Percentiles rank a stretch among this genome's conserved stretches.
Conservation (phyloP, 1,140 invertebrate genomes). For the Calycopis cecrops region DNA sequence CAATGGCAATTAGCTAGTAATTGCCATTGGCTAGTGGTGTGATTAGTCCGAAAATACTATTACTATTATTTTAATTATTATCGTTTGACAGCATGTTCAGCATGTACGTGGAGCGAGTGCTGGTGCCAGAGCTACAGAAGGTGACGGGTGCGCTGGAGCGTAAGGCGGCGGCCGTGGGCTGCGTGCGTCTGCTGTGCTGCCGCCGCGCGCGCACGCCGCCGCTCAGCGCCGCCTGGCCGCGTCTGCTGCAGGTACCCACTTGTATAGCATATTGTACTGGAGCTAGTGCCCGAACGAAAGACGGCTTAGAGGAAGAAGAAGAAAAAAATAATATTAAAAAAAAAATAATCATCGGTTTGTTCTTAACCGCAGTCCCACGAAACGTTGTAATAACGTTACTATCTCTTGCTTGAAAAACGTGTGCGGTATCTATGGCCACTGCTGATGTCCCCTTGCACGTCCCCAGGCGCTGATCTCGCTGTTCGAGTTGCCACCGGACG, state of each 20-base stretch:
- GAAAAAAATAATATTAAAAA: too few species aligned
- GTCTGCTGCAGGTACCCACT: too few species aligned
- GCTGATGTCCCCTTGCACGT: too few species aligned
- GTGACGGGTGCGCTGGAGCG: constrained; percentile 87
- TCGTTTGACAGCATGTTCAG: constrained; percentile 87
- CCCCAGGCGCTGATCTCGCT: constrained; percentile 85
- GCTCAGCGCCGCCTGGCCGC: constrained; percentile 74
- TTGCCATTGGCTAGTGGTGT: too few species aligned
- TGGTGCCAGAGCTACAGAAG: constrained; percentile 91
- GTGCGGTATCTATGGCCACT: too few species aligned
- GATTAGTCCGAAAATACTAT: too few species aligned
- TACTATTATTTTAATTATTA: neutral
- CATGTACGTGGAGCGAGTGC: constrained; percentile 93
- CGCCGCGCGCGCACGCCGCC: constrained; percentile 78
- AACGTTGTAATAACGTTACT: constrained; percentile 33
- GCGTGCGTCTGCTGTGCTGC: constrained; percentile 88
- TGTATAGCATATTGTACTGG: constrained; percentile 58
- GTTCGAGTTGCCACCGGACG: constrained; percentile 92
- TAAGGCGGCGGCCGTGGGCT: constrained; percentile 92
- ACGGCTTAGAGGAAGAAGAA: too few species aligned
- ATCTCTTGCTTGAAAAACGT: too few species aligned
- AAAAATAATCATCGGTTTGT: too few species aligned
- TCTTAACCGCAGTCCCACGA: too few species aligned
- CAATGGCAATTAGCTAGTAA: too few species aligned
- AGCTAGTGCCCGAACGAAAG: too few species aligned